These are phyloP conservation scores for Artemia franciscana DNA, from an alignment of 1,140 invertebrate species.

Conservation along the genomic window DNA sequence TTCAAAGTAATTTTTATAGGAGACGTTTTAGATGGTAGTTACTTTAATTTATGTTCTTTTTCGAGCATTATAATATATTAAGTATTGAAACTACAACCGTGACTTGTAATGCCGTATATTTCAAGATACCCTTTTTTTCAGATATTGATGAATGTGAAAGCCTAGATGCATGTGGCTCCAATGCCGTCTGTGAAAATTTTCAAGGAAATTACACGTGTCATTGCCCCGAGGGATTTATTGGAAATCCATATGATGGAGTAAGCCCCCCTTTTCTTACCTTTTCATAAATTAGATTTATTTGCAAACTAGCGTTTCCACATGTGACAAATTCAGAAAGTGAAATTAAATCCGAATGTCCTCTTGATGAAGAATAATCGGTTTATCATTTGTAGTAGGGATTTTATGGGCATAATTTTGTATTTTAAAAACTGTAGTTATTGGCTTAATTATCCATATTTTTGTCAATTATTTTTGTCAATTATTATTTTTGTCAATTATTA, in stretches of 20 bases:
- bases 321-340: too few species aligned
- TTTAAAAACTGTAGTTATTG: background rate
- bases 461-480: background rate
- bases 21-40: background rate
- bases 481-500: background rate
- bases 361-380: too few species aligned
- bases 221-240: constrained; percentile 54
- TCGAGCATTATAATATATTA: too few species aligned
- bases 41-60: too few species aligned
- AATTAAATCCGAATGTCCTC: too few species aligned
- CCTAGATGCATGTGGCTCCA: constrained; percentile 47
- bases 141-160: constrained; percentile 67
- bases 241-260: constrained; percentile 53
- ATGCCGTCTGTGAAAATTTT: constrained; percentile 55
- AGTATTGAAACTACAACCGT: too few species aligned
- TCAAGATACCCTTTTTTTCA: constrained; percentile 23
- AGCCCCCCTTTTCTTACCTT: constrained; percentile 10
- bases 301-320: background rate
- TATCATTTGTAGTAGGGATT: too few species aligned
- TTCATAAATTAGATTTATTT: background rate
- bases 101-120: too few species aligned
- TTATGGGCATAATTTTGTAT: background rate
- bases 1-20: background rate
- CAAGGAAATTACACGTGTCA: constrained; percentile 67
- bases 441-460: background rate